phyloP scores from a whole-genome alignment of 2,888 invertebrate species.

The Ramazzottius varieornatus region DNA sequence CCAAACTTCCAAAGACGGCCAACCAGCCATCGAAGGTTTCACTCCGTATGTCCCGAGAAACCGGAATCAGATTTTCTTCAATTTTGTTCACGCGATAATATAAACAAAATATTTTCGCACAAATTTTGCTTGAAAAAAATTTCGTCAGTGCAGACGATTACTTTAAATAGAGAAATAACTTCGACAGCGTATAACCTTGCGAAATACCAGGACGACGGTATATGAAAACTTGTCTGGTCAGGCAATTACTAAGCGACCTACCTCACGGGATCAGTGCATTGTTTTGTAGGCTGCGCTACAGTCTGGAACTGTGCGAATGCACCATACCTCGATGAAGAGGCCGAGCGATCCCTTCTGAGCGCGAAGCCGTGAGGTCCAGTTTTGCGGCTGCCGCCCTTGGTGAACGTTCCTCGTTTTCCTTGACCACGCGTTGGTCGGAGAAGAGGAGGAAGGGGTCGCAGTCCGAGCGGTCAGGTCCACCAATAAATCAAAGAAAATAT shows the following conservation, averaged over 20 bases:
- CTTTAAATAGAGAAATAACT: too few relatives aligned
- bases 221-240: too few relatives aligned
- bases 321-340: conserved; percentile 3
- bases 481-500: conserved; percentile 1
- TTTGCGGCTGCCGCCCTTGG: neutral
- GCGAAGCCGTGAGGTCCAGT: neutral
- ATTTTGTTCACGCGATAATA: too few relatives aligned
- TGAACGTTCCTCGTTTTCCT: neutral
- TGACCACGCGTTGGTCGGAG: neutral
- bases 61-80: too few relatives aligned
- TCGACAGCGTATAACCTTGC: too few relatives aligned
- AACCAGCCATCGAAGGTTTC: too few relatives aligned
- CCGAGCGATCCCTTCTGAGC: neutral
- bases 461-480: neutral
- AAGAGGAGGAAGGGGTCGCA: conserved; percentile 1
- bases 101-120: too few relatives aligned
- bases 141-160: too few relatives aligned
- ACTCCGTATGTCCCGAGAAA: too few relatives aligned
- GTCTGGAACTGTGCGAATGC: conserved; percentile 2
- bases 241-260: conserved; percentile 4
- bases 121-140: too few relatives aligned
- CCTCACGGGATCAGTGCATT: conserved; percentile 4
- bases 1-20: too few relatives aligned
- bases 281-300: neutral
- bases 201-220: too few relatives aligned